Conservation (phyloP, 2,113 vertebrate species). For the Lutjanus erythropterus region DNA sequence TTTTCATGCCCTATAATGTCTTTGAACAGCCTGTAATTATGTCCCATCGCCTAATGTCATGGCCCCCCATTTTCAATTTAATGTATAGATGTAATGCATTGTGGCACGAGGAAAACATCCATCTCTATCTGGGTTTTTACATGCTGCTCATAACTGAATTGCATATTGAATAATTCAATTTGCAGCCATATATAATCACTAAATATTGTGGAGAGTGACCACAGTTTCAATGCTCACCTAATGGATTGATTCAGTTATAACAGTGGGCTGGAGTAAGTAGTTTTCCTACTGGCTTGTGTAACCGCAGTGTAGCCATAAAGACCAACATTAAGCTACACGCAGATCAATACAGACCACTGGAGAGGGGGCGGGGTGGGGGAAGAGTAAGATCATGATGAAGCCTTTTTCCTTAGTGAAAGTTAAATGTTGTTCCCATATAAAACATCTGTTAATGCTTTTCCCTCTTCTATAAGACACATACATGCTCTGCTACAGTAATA, state of each 20-base stretch:
- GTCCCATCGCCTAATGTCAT: slow-evolving; percentile 66
- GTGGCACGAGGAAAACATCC: slow-evolving; percentile 71
- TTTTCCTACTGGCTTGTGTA: slow-evolving; percentile 76
- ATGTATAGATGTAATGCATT: slow-evolving; percentile 76
- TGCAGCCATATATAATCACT: slow-evolving; percentile 80
- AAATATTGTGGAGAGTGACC: slow-evolving; percentile 80
- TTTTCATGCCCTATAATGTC: slow-evolving; percentile 56
- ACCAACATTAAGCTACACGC: slow-evolving; percentile 77
- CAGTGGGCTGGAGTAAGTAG: slow-evolving; percentile 76
- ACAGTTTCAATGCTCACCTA: slow-evolving; percentile 83
- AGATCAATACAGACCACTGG: slow-evolving; percentile 81
- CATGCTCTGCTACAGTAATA: neutral
- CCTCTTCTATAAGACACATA: slow-evolving; percentile 27
- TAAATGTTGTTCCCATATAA: slow-evolving; percentile 54
- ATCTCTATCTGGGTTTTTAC: slow-evolving; percentile 81
- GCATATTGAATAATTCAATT: slow-evolving; percentile 85
- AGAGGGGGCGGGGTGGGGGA: slow-evolving; percentile 22
- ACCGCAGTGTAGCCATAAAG: slow-evolving; percentile 81
- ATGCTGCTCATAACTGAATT: slow-evolving; percentile 82
- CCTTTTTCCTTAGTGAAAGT: slow-evolving; percentile 58
- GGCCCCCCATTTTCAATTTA: slow-evolving; percentile 74
- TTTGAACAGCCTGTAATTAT: slow-evolving; percentile 66
- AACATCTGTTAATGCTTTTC: slow-evolving; percentile 37
- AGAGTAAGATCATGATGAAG: slow-evolving; percentile 55
- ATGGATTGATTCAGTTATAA: slow-evolving; percentile 83